These are phyloP conservation scores for Chrysocyon brachyurus DNA, from an alignment of 2,797 vertebrate genomes.

Conservation along the genomic window DNA sequence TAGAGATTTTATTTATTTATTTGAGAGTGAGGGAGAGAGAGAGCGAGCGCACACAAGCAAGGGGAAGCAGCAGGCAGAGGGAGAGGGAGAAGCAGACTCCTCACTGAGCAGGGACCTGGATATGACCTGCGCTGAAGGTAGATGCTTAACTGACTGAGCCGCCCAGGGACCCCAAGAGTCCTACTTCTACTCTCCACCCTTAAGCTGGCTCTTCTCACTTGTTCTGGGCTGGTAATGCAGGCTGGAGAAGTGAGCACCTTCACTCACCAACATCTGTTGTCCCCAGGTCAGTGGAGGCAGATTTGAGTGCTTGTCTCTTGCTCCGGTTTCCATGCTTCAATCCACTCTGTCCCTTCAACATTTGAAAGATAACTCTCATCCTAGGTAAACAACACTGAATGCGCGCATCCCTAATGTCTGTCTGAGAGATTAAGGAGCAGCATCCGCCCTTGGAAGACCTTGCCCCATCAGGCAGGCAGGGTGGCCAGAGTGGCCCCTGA, in stretches of 20 bases:
- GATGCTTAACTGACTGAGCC: no score
- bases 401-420: background rate
- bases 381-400: background rate
- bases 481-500: background rate
- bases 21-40: no score
- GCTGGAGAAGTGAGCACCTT: background rate
- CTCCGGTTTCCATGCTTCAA: constrained; percentile 96
- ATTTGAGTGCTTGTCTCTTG: constrained; percentile 97
- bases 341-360: constrained; percentile 92
- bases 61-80: no score
- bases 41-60: no score
- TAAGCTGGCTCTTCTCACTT: background rate
- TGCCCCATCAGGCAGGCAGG: background rate
- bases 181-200: background rate
- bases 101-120: no score
- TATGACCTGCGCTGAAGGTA: no score
- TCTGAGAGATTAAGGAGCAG: background rate
- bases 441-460: background rate
- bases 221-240: background rate
- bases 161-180: background rate
- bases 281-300: constrained; percentile 97
- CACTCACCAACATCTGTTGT: constrained; percentile 96
- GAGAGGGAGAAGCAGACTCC: no score
- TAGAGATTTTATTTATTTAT: no score
- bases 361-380: background rate